These are phyloP conservation scores for Meteorus sp. DNA, from an alignment of 1,140 invertebrate genomes.

Conservation along the genomic window DNA sequence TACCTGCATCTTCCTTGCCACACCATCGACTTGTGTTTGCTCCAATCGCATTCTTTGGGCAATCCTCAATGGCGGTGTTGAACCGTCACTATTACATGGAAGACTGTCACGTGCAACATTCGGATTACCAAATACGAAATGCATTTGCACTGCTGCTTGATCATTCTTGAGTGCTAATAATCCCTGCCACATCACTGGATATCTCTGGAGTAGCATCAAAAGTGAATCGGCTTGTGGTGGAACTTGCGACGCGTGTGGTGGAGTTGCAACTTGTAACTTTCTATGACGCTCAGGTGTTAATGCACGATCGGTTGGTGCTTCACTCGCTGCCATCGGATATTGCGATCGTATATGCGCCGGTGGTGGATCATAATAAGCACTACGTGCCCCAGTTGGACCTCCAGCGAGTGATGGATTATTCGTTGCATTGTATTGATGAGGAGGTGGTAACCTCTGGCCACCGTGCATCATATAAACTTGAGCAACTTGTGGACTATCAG, in stretches of 20 bases:
- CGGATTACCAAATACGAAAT: constrained; percentile 93
- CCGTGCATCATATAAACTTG: constrained; percentile 67
- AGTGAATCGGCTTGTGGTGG: constrained; percentile 78
- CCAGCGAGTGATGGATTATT: constrained; percentile 39
- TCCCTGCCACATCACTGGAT: constrained; percentile 97
- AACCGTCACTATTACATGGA: constrained; percentile 76
- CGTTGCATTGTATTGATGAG: constrained; percentile 48
- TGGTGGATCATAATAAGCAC: constrained; percentile 65
- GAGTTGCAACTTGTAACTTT: constrained; percentile 64
- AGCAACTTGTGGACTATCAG: constrained; percentile 74
- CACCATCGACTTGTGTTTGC: constrained; percentile 90
- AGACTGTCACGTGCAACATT: constrained; percentile 81
- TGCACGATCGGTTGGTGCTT: constrained; percentile 58
- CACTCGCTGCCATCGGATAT: constrained; percentile 56
- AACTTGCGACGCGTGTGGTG: constrained; percentile 74
- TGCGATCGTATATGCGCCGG: constrained; percentile 64
- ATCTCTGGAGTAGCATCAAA: constrained; percentile 78
- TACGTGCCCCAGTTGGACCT: constrained; percentile 41
- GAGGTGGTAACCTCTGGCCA: constrained; percentile 55
- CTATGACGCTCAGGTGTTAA: constrained; percentile 60
- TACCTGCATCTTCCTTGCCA: constrained; percentile 95
- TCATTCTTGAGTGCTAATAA: constrained; percentile 93
- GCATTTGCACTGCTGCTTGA: constrained; percentile 96
- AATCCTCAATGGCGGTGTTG: constrained; percentile 84
- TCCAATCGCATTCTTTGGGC: constrained; percentile 96